A percentile compares a stretch with the other conserved stretches of the same genome.
Evolutionary conservation across 2,888 invertebrate genomes (phyloP).

Genomic region (Sisyra terminalis): DNA sequence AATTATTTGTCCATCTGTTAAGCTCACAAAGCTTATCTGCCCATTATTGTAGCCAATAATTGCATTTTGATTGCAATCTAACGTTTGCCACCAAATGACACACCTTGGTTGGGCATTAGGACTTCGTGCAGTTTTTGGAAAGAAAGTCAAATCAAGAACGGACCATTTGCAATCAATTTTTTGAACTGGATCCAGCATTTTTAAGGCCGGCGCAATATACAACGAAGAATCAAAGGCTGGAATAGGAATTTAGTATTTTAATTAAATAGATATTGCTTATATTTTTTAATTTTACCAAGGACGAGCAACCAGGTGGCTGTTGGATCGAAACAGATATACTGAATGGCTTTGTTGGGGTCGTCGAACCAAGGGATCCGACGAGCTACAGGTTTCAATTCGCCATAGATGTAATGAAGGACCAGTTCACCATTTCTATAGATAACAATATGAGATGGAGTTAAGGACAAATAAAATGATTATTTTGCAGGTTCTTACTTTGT

Average conservation of each 20-base stretch:
- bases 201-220: conserved; percentile 41
- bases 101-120: conserved; percentile 35
- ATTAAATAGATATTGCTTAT: conserved; percentile 13
- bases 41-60: conserved; percentile 52
- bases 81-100: conserved; percentile 63
- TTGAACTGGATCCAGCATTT: conserved; percentile 34
- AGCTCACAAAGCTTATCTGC: conserved; percentile 42
- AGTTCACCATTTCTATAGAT: conserved; percentile 23
- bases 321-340: conserved; percentile 70
- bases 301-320: conserved; percentile 61
- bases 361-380: conserved; percentile 26
- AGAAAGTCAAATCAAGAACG: conserved; percentile 35
- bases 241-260: conserved; percentile 18
- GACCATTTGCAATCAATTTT: conserved; percentile 39
- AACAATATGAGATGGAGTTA: too few species aligned
- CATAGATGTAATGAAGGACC: conserved; percentile 25
- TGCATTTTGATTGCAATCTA: conserved; percentile 50
- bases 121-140: conserved; percentile 23
- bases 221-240: conserved; percentile 37
- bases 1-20: conserved; percentile 50
- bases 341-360: conserved; percentile 29
- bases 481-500: conserved; percentile 18
- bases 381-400: conserved; percentile 23
- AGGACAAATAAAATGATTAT: not conserved
- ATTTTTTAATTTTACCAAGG: conserved; percentile 30